phyloP scores from a whole-genome alignment of 2,888 invertebrate species.

The Corbicula japonica region DNA sequence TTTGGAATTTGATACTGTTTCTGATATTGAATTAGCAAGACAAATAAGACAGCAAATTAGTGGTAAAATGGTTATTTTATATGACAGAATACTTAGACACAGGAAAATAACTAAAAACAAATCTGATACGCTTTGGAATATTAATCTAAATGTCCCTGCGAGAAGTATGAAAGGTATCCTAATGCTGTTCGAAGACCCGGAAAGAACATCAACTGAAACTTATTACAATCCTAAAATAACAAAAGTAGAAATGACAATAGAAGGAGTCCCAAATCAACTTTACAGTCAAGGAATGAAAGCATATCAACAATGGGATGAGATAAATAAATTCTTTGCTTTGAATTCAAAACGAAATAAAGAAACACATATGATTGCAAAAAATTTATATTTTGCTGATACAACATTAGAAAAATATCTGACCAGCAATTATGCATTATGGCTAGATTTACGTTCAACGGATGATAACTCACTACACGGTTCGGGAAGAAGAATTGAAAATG shows the following conservation, averaged over 20 bases:
- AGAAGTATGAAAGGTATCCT: slow-evolving; percentile 66
- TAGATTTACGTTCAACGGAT: slow-evolving; percentile 53
- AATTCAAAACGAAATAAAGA: slow-evolving; percentile 32
- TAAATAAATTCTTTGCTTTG: slow-evolving; percentile 45
- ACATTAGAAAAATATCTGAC: no score
- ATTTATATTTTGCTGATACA: no score
- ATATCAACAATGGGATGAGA: slow-evolving; percentile 67
- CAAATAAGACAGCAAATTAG: slow-evolving; percentile 46
- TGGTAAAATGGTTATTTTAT: slow-evolving; percentile 48
- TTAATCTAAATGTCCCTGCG: slow-evolving; percentile 60
- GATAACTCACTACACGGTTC: slow-evolving; percentile 58
- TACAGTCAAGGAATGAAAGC: slow-evolving; percentile 63
- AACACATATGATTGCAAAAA: slow-evolving; percentile 37
- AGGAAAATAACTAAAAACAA: slow-evolving; percentile 54
- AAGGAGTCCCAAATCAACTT: slow-evolving; percentile 64
- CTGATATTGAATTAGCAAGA: slow-evolving; percentile 50
- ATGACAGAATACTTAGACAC: slow-evolving; percentile 63
- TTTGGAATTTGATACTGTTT: slow-evolving; percentile 64
- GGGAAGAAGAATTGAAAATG: slow-evolving; percentile 60
- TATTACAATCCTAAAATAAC: slow-evolving; percentile 61
- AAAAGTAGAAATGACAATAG: slow-evolving; percentile 62
- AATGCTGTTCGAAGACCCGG: slow-evolving; percentile 59
- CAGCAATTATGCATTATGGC: slow-evolving; percentile 46
- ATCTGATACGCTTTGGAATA: slow-evolving; percentile 61
- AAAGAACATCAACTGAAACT: slow-evolving; percentile 14